Evolutionary conservation across 2,888 invertebrate species (phyloP).

Genomic region (Leptinotarsa haldemani): DNA sequence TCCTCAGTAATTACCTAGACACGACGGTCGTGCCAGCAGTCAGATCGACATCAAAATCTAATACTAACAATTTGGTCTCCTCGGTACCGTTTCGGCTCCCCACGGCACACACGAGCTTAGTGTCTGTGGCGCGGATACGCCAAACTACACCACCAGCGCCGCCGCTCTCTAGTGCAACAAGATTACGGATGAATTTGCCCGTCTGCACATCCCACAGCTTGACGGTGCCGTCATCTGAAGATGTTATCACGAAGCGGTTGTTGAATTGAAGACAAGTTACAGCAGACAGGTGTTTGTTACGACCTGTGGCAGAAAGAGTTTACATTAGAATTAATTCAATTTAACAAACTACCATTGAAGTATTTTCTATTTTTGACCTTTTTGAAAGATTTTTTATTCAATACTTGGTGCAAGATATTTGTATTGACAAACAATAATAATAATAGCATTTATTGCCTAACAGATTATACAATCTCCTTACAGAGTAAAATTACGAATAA

Average conservation of each 20-base stretch:
- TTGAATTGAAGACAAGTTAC: slow-evolving; percentile 98
- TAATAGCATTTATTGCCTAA: too few relatives aligned
- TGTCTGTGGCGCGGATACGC: slow-evolving; percentile 95
- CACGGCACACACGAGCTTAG: slow-evolving; percentile 95
- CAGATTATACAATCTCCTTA: too few relatives aligned
- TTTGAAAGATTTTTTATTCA: too few relatives aligned
- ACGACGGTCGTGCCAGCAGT: slow-evolving; percentile 24
- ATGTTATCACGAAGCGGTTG: slow-evolving; percentile 97
- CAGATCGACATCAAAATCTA: slow-evolving; percentile 92
- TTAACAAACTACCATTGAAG: too few relatives aligned
- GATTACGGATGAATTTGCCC: slow-evolving; percentile 95
- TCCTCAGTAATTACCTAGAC: slow-evolving; percentile 50
- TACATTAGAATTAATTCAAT: background rate
- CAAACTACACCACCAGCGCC: slow-evolving; percentile 99
- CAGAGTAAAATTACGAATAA: too few relatives aligned
- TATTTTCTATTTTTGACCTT: too few relatives aligned
- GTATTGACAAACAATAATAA: too few relatives aligned
- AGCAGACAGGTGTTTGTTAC: slow-evolving; percentile 97
- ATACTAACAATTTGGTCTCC: slow-evolving; percentile 96
- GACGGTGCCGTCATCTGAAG: slow-evolving; percentile 99
- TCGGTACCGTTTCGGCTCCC: slow-evolving; percentile 99
- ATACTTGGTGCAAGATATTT: too few relatives aligned
- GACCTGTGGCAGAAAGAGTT: slow-evolving; percentile 71
- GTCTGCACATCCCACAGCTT: slow-evolving; percentile 99
- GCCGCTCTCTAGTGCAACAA: slow-evolving; percentile 93